Evolutionary conservation across 2,888 invertebrate genomes (phyloP).

Genomic region (Empis stercorea): DNA sequence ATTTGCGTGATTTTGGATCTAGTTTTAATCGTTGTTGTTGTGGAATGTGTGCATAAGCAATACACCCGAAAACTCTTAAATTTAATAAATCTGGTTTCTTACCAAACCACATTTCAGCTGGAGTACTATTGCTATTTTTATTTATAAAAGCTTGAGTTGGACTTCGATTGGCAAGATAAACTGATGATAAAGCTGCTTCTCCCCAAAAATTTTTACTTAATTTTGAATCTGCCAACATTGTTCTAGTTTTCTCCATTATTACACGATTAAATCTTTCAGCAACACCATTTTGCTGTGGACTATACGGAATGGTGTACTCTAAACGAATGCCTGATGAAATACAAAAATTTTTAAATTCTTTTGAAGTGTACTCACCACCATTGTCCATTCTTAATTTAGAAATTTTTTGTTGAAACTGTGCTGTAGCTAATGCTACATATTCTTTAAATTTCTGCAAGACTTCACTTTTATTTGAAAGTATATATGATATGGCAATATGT

Average conservation of each 20-base stretch:
- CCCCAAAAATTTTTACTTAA: no score
- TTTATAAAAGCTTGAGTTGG: conserved; percentile 5
- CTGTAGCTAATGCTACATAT: conserved; percentile 4
- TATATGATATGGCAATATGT: conserved; percentile 15
- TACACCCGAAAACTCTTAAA: conserved; percentile 13
- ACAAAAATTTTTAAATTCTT: conserved; percentile 11
- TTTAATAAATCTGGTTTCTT: conserved; percentile 10
- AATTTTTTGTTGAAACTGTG: conserved; percentile 6
- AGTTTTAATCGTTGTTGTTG: conserved; percentile 13
- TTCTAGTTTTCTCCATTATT: conserved; percentile 7
- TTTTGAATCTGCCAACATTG: conserved; percentile 8
- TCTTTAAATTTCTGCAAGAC: conserved; percentile 7
- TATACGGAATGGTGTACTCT: conserved; percentile 9
- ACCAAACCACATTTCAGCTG: conserved; percentile 12
- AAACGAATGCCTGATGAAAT: conserved; percentile 17
- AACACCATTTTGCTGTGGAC: conserved; percentile 10
- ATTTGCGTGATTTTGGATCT: conserved; percentile 9
- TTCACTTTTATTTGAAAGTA: conserved; percentile 11
- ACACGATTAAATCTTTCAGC: conserved; percentile 6
- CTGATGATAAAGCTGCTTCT: conserved; percentile 7
- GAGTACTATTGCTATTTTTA: conserved; percentile 1
- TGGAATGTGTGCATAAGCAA: conserved; percentile 13
- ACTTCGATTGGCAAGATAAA: conserved; percentile 5
- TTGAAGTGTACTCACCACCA: conserved; percentile 18
- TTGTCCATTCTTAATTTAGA: conserved; percentile 9